Percentiles rank a stretch among this genome's conserved stretches.
These are phyloP conservation scores for Gobius niger DNA, from an alignment of 2,113 vertebrate genomes.

Conservation along the genomic window DNA sequence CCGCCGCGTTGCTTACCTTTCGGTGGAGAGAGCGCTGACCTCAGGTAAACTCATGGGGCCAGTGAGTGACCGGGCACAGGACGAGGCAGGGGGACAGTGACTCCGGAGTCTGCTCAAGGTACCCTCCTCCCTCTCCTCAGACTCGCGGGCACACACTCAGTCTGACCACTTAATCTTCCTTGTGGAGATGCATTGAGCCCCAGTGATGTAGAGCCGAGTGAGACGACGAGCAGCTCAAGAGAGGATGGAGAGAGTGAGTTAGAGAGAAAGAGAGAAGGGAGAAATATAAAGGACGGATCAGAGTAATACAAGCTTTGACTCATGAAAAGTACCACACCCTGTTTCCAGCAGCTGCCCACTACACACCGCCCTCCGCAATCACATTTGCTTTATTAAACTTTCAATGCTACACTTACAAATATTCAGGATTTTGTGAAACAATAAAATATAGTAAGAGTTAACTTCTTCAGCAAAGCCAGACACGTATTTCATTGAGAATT, in stretches of 20 bases:
- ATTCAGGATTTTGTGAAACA: too few species aligned
- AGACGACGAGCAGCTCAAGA: constrained; percentile 34
- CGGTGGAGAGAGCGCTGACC: constrained; percentile 50
- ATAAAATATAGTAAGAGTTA: too few species aligned
- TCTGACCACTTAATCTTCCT: constrained; percentile 29
- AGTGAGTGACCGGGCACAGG: constrained; percentile 49
- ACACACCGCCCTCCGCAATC: neutral
- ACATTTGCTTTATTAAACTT: neutral
- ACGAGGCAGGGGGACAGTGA: constrained; percentile 14
- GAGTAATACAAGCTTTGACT: constrained; percentile 39
- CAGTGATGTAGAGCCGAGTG: constrained; percentile 33
- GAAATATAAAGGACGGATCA: constrained; percentile 14
- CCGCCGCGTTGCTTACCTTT: constrained; percentile 60
- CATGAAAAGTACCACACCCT: constrained; percentile 53
- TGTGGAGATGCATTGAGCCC: constrained; percentile 39
- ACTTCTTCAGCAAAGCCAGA: too few species aligned
- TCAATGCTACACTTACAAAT: neutral
- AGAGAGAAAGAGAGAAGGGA: neutral
- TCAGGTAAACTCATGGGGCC: constrained; percentile 70
- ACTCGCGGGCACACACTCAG: constrained; percentile 32
- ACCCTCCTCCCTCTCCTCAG: constrained; percentile 22
- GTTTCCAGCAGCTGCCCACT: neutral
- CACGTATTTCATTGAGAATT: neutral
- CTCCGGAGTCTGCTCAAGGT: constrained; percentile 20
- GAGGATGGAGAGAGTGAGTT: constrained; percentile 9